Evolutionary conservation across 2,888 invertebrate species (phyloP).

Genomic region (Platynereis dumerilii): DNA sequence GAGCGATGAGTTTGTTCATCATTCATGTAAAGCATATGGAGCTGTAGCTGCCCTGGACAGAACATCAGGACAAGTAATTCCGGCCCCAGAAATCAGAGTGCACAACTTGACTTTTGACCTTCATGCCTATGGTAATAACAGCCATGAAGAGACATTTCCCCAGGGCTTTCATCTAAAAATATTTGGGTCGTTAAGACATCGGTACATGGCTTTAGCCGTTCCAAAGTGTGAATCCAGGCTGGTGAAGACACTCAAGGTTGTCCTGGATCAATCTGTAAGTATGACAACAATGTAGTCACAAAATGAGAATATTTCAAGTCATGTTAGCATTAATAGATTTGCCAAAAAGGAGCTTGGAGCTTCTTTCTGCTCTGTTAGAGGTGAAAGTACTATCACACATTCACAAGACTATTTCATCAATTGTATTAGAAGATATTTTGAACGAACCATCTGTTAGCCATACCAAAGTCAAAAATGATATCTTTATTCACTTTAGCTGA

Average conservation of each 20-base stretch:
- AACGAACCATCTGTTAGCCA: too few relatives aligned
- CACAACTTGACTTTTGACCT: slow-evolving; percentile 56
- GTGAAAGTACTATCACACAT: neutral
- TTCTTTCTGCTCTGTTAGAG: too few relatives aligned
- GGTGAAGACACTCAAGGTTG: slow-evolving; percentile 52
- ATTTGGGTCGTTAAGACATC: slow-evolving; percentile 52
- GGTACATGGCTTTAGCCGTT: slow-evolving; percentile 55
- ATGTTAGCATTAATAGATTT: neutral
- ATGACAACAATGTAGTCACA: neutral
- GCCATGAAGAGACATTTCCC: slow-evolving; percentile 39
- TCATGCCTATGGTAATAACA: slow-evolving; percentile 45
- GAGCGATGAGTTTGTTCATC: slow-evolving; percentile 52
- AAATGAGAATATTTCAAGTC: too few relatives aligned
- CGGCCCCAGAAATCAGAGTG: slow-evolving; percentile 39
- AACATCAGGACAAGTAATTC: slow-evolving; percentile 40
- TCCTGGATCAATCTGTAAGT: slow-evolving; percentile 59
- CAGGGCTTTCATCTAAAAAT: slow-evolving; percentile 53
- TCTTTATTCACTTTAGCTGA: too few relatives aligned
- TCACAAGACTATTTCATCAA: neutral
- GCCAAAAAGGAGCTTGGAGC: too few relatives aligned
- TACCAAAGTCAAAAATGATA: too few relatives aligned
- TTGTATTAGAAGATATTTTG: too few relatives aligned
- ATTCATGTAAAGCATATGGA: slow-evolving; percentile 52
- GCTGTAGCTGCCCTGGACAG: slow-evolving; percentile 55
- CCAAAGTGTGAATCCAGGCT: slow-evolving; percentile 53